These are phyloP conservation scores for Stomatorhinus walkeri DNA, from an alignment of 2,797 vertebrate genomes.

Conservation along the genomic window DNA sequence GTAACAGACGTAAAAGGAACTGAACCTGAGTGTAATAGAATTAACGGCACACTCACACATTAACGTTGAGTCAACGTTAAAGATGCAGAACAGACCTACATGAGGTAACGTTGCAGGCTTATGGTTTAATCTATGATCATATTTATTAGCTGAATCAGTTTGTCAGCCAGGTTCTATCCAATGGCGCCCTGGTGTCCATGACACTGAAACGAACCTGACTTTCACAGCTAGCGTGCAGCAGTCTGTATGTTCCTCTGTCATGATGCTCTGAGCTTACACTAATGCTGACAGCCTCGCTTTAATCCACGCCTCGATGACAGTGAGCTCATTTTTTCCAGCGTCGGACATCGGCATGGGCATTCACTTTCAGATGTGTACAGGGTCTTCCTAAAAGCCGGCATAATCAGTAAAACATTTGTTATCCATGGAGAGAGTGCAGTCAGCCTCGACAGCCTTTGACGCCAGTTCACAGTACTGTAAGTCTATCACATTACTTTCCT, in stretches of 20 bases:
- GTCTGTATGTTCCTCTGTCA: neutral
- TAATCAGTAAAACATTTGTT: neutral
- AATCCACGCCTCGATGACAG: neutral
- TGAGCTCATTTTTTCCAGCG: neutral
- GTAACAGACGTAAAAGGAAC: neutral
- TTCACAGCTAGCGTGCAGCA: neutral
- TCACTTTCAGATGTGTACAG: neutral
- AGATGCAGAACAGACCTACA: neutral
- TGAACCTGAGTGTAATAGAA: conserved; percentile 6
- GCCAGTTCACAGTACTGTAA: neutral
- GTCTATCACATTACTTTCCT: neutral
- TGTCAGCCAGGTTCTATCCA: neutral
- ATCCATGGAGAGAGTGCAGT: neutral
- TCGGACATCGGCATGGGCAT: too few species aligned
- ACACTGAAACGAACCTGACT: neutral
- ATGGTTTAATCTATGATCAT: neutral
- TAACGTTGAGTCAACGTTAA: conserved; percentile 3
- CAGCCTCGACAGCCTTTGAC: neutral
- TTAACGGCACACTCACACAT: neutral
- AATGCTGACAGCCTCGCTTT: neutral
- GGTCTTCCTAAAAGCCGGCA: neutral
- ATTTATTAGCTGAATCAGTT: conserved; percentile 7
- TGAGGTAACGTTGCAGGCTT: neutral
- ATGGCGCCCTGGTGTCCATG: neutral
- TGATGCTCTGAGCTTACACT: neutral